These are phyloP conservation scores for Synergus gifuensis DNA, from an alignment of 2,888 invertebrate species.

Conservation along the genomic window DNA sequence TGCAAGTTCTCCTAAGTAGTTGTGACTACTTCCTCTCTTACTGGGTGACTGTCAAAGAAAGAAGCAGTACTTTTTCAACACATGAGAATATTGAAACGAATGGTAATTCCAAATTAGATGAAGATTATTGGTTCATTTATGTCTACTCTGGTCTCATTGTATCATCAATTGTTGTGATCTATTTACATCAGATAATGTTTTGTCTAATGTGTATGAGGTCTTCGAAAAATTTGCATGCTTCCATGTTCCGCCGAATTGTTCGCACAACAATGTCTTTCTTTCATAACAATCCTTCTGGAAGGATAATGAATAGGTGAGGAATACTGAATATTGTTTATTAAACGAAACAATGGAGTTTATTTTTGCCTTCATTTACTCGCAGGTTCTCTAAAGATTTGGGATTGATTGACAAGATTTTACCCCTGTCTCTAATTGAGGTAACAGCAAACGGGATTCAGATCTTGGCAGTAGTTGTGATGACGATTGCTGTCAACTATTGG, in stretches of 20 bases:
- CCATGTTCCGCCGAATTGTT: conserved; percentile 89
- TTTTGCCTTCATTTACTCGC: background rate
- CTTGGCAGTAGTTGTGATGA: conserved; percentile 73
- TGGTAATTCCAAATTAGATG: background rate
- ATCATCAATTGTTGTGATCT: conserved; percentile 74
- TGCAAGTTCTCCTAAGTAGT: background rate
- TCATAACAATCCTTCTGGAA: conserved; percentile 88
- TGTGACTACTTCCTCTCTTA: conserved; percentile 77
- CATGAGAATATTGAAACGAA: too few relatives aligned
- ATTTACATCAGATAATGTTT: conserved; percentile 78
- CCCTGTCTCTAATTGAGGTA: conserved; percentile 6
- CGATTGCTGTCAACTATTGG: conserved; percentile 86
- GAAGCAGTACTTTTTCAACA: conserved; percentile 61
- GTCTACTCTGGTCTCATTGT: conserved; percentile 79
- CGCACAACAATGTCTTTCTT: conserved; percentile 93
- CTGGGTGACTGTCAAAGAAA: conserved; percentile 79
- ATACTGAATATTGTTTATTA: too few relatives aligned
- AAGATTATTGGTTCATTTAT: conserved; percentile 78
- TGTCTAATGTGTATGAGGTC: conserved; percentile 86
- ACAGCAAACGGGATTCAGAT: background rate
- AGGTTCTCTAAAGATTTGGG: conserved; percentile 94
- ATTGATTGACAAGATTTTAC: conserved; percentile 78
- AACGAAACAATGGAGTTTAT: too few relatives aligned
- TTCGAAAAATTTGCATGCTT: conserved; percentile 82
- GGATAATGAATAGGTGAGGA: conserved; percentile 53